Conservation (phyloP, 2,113 vertebrate species). For the Manacus vitellinus region DNA sequence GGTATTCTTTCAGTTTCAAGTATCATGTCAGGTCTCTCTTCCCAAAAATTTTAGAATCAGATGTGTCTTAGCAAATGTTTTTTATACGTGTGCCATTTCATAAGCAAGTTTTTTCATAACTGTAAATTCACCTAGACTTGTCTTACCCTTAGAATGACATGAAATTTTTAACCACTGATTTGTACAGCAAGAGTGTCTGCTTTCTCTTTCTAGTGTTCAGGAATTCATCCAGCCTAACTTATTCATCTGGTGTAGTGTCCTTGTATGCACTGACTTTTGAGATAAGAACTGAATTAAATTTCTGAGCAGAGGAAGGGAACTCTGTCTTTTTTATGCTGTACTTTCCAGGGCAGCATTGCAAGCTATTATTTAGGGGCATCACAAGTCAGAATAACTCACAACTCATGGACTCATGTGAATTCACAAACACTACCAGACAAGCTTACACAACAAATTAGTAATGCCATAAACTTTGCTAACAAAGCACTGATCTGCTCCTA, state of each 20-base stretch:
- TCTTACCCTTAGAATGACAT: not conserved
- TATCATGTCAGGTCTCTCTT: not conserved
- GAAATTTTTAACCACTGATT: not conserved
- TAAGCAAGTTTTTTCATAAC: not conserved
- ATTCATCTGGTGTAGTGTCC: not conserved
- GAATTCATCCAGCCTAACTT: not conserved
- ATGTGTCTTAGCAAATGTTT: not conserved
- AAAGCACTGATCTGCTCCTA: not conserved
- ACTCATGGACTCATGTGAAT: not conserved
- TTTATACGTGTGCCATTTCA: not conserved
- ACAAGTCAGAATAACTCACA: not conserved
- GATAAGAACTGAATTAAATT: not conserved
- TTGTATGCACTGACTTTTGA: not conserved
- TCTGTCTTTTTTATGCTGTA: not conserved
- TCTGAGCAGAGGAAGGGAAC: not conserved
- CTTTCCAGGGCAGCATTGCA: not conserved
- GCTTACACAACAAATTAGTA: not conserved
- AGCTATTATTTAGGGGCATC: not conserved
- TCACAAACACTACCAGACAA: not conserved
- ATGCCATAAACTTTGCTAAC: not conserved
- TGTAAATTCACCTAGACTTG: not conserved
- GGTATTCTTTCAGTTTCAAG: not conserved
- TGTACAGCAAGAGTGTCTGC: not conserved
- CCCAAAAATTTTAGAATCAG: not conserved
- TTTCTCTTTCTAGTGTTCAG: not conserved